Evolutionary conservation across 2,113 vertebrate genomes (phyloP).

Genomic region (Grammomys dolichurus): DNA sequence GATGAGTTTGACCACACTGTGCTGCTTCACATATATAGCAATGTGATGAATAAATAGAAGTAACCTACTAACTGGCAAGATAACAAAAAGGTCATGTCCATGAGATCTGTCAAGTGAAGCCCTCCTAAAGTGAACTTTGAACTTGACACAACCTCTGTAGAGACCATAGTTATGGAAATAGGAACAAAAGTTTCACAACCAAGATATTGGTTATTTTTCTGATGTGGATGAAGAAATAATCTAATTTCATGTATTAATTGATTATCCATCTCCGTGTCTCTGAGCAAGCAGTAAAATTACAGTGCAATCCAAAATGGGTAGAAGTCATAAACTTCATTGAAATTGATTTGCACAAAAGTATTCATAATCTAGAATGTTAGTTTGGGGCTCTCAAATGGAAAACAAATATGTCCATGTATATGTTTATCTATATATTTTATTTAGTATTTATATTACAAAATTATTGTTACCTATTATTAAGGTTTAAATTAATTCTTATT

Average conservation of each 20-base stretch:
- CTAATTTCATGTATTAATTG: fast-evolving
- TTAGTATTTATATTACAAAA: neutral
- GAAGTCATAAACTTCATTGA: neutral
- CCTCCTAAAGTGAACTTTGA: neutral
- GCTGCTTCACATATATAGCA: too few relatives aligned
- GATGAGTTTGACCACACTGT: neutral
- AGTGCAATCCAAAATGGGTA: neutral
- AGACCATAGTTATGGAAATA: neutral
- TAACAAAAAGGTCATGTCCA: neutral
- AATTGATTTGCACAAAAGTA: neutral
- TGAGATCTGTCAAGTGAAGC: fast-evolving
- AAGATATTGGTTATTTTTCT: neutral
- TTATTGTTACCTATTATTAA: neutral
- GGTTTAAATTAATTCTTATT: neutral
- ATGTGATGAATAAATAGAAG: neutral
- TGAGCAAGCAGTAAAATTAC: neutral
- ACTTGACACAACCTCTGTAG: neutral
- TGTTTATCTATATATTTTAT: neutral
- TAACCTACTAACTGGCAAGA: neutral
- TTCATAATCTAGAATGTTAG: neutral
- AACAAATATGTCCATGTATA: fast-evolving
- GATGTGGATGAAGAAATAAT: neutral
- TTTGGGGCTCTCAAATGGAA: neutral
- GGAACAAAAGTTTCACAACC: neutral
- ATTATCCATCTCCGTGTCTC: neutral